phyloP scores from a whole-genome alignment of 2,888 invertebrate genomes.

The Brenthis hecate region DNA sequence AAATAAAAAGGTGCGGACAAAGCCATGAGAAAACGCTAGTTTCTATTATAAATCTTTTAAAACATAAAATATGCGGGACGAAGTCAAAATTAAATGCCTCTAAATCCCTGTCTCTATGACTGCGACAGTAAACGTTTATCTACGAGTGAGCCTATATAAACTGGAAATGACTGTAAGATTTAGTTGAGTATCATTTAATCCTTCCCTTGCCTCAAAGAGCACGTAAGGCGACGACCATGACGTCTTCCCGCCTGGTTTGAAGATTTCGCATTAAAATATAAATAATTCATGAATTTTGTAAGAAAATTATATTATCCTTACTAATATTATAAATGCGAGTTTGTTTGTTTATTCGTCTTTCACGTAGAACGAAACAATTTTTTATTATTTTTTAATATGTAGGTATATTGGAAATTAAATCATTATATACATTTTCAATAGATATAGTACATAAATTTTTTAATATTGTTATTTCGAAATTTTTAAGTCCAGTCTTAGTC shows the following conservation, averaged over 20 bases:
- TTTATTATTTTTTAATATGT: too few species aligned
- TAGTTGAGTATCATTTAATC: constrained; percentile 26
- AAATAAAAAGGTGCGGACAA: too few species aligned
- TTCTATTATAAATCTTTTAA: not conserved
- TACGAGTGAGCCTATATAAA: constrained; percentile 16
- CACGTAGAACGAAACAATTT: too few species aligned
- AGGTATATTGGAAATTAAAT: too few species aligned
- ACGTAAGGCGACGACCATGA: constrained; percentile 18
- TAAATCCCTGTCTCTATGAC: constrained; percentile 7
- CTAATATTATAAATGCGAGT: too few species aligned
- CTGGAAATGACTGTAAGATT: constrained; percentile 24
- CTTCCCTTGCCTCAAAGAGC: constrained; percentile 24
- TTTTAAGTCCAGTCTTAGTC: too few species aligned
- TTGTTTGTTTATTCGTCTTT: too few species aligned
- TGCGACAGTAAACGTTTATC: constrained; percentile 3
- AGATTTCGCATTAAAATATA: not conserved
- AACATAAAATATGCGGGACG: not conserved
- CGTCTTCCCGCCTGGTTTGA: constrained; percentile 11
- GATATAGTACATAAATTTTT: too few species aligned
- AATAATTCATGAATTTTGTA: not conserved
- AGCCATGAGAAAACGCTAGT: not conserved
- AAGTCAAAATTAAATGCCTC: not conserved
- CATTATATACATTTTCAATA: too few species aligned
- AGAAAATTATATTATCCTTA: not conserved
- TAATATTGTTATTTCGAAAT: too few species aligned